These are phyloP conservation scores for Heliconius himera DNA, from an alignment of 1,140 invertebrate species.

Conservation along the genomic window DNA sequence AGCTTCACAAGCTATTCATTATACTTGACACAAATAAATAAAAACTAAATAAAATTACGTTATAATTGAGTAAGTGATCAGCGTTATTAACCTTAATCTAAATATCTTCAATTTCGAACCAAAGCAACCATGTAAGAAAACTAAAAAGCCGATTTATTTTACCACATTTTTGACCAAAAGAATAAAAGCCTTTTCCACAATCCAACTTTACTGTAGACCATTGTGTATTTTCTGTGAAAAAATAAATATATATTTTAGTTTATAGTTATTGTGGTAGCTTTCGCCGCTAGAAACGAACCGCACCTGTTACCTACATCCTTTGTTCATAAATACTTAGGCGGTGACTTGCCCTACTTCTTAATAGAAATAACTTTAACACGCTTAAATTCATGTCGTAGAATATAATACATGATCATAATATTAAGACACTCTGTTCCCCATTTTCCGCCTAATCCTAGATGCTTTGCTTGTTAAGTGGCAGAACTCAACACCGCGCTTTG, in stretches of 20 bases:
- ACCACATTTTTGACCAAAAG: background rate
- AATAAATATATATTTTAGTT: conserved; percentile 25
- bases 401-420: too few species aligned
- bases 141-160: background rate
- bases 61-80: too few species aligned
- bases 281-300: conserved; percentile 32
- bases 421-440: too few species aligned
- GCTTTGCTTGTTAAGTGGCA: too few species aligned
- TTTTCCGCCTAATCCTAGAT: too few species aligned
- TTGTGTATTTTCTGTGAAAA: background rate
- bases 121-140: background rate
- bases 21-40: too few species aligned
- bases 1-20: too few species aligned
- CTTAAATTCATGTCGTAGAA: background rate
- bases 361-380: background rate
- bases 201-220: background rate
- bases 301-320: conserved; percentile 35
- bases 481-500: too few species aligned
- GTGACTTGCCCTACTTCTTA: background rate
- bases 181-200: background rate
- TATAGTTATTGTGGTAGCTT: conserved; percentile 26
- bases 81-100: background rate
- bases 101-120: background rate
- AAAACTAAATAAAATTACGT: too few species aligned
- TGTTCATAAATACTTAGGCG: conserved; percentile 24